Evolutionary conservation across 2,113 vertebrate species (phyloP).

Genomic region (Solea senegalensis): DNA sequence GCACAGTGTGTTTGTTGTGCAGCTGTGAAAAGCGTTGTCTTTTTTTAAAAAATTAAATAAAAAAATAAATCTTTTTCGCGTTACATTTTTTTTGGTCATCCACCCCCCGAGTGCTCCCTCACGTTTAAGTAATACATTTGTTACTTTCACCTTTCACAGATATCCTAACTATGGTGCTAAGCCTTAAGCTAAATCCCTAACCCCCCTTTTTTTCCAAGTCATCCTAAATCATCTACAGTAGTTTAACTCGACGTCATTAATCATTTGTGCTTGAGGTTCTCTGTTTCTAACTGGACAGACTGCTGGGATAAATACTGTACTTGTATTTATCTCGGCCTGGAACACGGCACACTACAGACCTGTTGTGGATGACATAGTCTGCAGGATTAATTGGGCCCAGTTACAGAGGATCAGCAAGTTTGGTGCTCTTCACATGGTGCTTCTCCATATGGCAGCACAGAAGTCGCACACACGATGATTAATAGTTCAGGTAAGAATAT

Average conservation of each 20-base stretch:
- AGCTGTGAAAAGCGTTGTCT: no score
- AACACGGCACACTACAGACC: conserved; percentile 69
- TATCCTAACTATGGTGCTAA: conserved; percentile 16
- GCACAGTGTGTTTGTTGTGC: no score
- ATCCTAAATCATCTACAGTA: conserved; percentile 87
- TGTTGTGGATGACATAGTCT: conserved; percentile 91
- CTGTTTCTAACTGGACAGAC: conserved; percentile 88
- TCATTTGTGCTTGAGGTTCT: conserved; percentile 89
- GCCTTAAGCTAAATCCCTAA: conserved; percentile 8
- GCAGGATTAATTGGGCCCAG: conserved; percentile 96
- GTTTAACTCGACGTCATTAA: conserved; percentile 90
- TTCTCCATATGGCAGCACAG: conserved; percentile 96
- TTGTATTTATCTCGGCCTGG: conserved; percentile 85
- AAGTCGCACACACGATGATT: conserved; percentile 95
- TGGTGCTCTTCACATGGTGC: conserved; percentile 93
- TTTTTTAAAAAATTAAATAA: no score
- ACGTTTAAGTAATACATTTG: no score
- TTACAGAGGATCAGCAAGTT: conserved; percentile 98
- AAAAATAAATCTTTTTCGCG: no score
- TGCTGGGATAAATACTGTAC: conserved; percentile 90
- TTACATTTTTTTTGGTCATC: no score
- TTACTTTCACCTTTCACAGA: neutral
- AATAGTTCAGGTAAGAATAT: conserved; percentile 85
- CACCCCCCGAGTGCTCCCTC: no score
- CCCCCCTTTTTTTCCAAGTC: conserved; percentile 77